phyloP scores from a whole-genome alignment of 2,888 invertebrate species.

The Gastrophysa polygoni region DNA sequence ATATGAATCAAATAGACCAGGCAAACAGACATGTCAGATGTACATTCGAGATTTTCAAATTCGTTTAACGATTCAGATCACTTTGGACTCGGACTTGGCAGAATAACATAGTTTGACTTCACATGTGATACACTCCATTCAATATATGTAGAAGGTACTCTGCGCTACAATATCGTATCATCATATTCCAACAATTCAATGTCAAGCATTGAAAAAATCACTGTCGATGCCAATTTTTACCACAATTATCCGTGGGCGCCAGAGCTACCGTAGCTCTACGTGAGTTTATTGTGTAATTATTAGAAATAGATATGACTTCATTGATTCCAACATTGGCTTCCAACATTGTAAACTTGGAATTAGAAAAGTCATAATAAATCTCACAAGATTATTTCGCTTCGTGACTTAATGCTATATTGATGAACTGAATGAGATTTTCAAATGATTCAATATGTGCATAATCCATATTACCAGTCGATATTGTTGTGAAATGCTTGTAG shows the following conservation, averaged over 20 bases:
- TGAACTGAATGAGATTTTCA: background rate
- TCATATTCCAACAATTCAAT: background rate
- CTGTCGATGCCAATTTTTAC: constrained; percentile 1
- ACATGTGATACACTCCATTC: too few species aligned
- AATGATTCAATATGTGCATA: too few species aligned
- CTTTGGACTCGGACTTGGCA: too few species aligned
- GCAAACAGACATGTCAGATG: too few species aligned
- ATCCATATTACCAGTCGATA: too few species aligned
- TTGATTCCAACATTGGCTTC: background rate
- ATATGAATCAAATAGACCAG: too few species aligned
- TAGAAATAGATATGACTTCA: constrained; percentile 18
- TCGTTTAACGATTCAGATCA: too few species aligned
- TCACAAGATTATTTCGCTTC: background rate
- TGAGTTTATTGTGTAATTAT: constrained; percentile 14
- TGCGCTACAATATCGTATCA: too few species aligned
- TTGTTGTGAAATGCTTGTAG: too few species aligned
- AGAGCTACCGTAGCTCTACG: background rate
- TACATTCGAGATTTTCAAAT: too few species aligned
- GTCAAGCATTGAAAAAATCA: background rate
- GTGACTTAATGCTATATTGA: background rate
- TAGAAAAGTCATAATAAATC: background rate
- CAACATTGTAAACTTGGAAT: background rate
- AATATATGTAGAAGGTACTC: too few species aligned
- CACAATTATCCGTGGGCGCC: constrained; percentile 7
- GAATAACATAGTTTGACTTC: too few species aligned